Percentiles rank a stretch among this genome's conserved stretches.
Conservation (phyloP, 2,797 vertebrate species). For the Lemur catta region DNA sequence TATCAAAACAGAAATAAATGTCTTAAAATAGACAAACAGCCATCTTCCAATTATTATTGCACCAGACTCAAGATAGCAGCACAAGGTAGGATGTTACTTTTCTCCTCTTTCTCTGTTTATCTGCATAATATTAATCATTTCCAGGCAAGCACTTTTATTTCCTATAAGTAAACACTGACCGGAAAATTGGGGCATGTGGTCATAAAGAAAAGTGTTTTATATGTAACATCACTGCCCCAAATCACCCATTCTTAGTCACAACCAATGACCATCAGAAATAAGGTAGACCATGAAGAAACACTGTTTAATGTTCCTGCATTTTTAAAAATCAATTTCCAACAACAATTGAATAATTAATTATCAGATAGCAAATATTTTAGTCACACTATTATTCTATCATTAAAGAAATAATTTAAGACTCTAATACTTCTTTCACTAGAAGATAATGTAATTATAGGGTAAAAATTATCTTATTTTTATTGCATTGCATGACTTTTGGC, state of each 20-base stretch:
- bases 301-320: background rate
- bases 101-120: background rate
- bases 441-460: background rate
- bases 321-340: constrained; percentile 58
- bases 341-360: constrained; percentile 58
- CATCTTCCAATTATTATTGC: constrained; percentile 58
- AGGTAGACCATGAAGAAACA: constrained; percentile 20
- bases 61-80: background rate
- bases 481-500: constrained; percentile 16
- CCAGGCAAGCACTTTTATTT: constrained; percentile 57
- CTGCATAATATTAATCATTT: constrained; percentile 57
- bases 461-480: background rate
- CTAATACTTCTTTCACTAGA: constrained; percentile 37
- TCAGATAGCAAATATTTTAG: constrained; percentile 61
- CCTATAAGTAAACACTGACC: constrained; percentile 14
- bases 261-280: constrained; percentile 22
- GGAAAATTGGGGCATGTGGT: background rate
- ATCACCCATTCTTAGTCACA: background rate
- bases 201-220: constrained; percentile 12
- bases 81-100: constrained; percentile 21
- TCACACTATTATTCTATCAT: constrained; percentile 56
- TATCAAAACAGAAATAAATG: constrained; percentile 73
- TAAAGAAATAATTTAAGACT: constrained; percentile 62
- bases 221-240: background rate
- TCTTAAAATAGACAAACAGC: constrained; percentile 55